Evolutionary conservation across 2,797 vertebrate species (phyloP).

Genomic region (Phoxinus dragarum): DNA sequence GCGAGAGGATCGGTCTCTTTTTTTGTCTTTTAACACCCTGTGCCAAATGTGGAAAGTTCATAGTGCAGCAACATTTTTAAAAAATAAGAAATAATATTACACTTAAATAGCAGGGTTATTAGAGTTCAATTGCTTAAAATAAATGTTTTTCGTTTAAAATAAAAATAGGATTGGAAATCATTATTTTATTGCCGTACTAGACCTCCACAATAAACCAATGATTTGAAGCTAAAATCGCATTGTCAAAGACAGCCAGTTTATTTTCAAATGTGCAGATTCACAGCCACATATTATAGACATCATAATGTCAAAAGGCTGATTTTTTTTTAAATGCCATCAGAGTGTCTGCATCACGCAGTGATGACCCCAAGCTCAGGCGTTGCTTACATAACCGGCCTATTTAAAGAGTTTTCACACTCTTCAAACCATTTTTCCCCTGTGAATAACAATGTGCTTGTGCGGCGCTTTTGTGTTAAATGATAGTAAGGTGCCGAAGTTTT

Average conservation of each 20-base stretch:
- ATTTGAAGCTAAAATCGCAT: not conserved
- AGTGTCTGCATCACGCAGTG: slow-evolving; percentile 35
- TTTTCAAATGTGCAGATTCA: not conserved
- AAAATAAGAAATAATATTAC: not conserved
- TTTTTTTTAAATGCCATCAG: slow-evolving; percentile 36
- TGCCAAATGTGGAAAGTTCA: slow-evolving; percentile 38
- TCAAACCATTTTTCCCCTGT: slow-evolving; percentile 44
- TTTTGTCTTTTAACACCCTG: slow-evolving; percentile 35
- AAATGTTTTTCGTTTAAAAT: not conserved
- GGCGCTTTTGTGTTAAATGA: slow-evolving; percentile 26
- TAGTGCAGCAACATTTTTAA: not conserved
- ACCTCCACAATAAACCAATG: not conserved
- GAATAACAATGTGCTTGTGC: slow-evolving; percentile 43
- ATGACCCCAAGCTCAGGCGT: slow-evolving; percentile 41
- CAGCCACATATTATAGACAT: slow-evolving; percentile 33
- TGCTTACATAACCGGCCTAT: slow-evolving; percentile 63
- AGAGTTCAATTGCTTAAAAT: not conserved
- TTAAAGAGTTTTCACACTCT: slow-evolving; percentile 56
- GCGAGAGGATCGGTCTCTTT: slow-evolving; percentile 54
- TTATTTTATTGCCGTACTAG: not conserved
- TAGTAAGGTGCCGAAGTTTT: slow-evolving; percentile 8
- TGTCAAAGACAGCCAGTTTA: not conserved
- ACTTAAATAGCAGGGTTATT: slow-evolving; percentile 14
- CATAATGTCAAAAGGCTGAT: slow-evolving; percentile 38
- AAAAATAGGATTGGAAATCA: not conserved